phyloP scores from a whole-genome alignment of 2,113 vertebrate genomes.

The Rhynchopsitta pachyrhyncha region DNA sequence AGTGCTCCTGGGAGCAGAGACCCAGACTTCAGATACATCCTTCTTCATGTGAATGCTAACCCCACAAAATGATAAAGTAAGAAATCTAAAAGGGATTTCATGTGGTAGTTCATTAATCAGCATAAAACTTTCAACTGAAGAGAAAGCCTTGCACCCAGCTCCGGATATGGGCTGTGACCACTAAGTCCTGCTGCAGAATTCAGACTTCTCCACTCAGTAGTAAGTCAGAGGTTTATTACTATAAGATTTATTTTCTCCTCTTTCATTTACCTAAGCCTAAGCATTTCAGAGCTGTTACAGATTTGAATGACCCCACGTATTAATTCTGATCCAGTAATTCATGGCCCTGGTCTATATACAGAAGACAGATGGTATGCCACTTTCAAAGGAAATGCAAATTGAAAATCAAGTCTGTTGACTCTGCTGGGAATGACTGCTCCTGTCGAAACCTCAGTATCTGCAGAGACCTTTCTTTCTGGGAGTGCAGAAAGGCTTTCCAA shows the following conservation, averaged over 20 bases:
- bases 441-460: not conserved
- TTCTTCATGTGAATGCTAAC: not conserved
- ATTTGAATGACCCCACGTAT: not conserved
- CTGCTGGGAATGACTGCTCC: not conserved
- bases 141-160: not conserved
- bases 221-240: not conserved
- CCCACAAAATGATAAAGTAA: fast-evolving
- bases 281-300: not conserved
- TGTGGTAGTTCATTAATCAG: not conserved
- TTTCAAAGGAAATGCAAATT: not conserved
- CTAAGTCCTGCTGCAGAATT: not conserved
- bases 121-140: not conserved
- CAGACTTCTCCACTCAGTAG: not conserved
- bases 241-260: not conserved
- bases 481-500: not conserved
- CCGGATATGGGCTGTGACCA: not conserved
- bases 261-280: not conserved
- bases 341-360: fast-evolving
- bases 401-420: not conserved
- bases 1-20: not conserved
- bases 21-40: not conserved
- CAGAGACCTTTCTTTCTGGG: not conserved
- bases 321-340: not conserved
- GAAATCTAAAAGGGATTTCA: not conserved
- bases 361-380: not conserved